Base-by-base conservation (phyloP, 2,888 invertebrate genomes). In the Epistrophe grossulariae region DNA sequence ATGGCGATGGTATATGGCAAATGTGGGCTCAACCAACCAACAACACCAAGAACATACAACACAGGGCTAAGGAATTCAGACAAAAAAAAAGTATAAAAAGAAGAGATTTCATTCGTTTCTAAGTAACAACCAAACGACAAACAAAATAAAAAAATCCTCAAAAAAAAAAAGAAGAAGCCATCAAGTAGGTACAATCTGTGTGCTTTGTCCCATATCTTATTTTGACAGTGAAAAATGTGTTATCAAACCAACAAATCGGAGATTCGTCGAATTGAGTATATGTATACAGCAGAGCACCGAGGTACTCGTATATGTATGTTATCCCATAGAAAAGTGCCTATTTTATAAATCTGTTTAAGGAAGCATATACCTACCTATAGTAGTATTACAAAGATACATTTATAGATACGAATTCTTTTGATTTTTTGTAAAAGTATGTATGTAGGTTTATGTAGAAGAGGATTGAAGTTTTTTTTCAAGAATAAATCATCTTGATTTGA, bases 231-330 rank as follows among this genome's bases (percentile, higher is more conserved):
- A 70, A 79, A 74, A 74, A 71, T 60, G 59, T 76, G 68, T 83
- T 87, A 87, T 87, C 87, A 83, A 76, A 76, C 43, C 74, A 66
- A 74, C 45, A 79, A 79, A 83, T 87, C 87, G 55, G 48, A 79
- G 48, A 59, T 52, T 68, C 68, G 48, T 48, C 52, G 66, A 68
- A 57, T 28, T 68, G 4, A 31, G n/a, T 52, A n/a, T 64, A 31
- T 35, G 11, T 13, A 35, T 24, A 24, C 59, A 66, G 31, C 24
- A 24, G 24, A 24, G 24, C 24, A 24, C 2, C 24, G 24, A 68
- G 68, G 59, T 38, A 62, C 62, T 40, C 15, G 17, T 59, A 43
- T 31, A 43, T 31, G 35, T 31, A 17, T 73, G 19, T 64, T 50
- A 52, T 60, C 19, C 74, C 55, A 55, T n/a, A 64, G n/a, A 24